phyloP scores from a whole-genome alignment of 2,797 vertebrate species.

The Urosaurus nigricauda region DNA sequence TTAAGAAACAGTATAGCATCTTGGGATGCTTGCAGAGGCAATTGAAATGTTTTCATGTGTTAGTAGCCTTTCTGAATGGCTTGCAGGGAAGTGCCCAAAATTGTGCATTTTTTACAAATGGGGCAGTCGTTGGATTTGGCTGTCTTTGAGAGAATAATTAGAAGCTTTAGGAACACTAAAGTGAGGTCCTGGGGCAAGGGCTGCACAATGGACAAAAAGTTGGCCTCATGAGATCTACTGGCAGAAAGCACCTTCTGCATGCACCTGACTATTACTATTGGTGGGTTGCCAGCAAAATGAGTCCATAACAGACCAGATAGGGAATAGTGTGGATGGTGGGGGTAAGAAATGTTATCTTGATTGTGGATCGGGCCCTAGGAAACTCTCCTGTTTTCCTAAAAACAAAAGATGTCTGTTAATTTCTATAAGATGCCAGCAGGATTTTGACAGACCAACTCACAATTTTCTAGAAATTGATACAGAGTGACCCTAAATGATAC shows the following conservation, averaged over 20 bases:
- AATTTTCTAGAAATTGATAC: slow-evolving; percentile 2
- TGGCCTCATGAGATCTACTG: neutral
- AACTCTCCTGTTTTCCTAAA: neutral
- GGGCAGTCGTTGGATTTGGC: no score
- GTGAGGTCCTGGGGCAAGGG: no score
- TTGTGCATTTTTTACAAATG: no score
- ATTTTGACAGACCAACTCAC: neutral
- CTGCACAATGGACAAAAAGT: neutral
- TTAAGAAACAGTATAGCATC: no score
- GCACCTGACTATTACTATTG: neutral
- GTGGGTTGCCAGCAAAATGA: neutral
- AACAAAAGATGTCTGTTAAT: neutral
- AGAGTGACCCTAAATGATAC: slow-evolving; percentile 1
- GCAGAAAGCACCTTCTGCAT: neutral
- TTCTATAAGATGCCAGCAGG: neutral
- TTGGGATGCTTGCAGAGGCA: no score
- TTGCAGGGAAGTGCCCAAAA: no score
- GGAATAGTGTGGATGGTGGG: neutral
- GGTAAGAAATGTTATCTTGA: neutral
- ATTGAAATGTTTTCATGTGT: no score
- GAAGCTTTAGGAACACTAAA: no score
- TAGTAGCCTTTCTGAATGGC: no score
- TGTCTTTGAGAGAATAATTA: no score
- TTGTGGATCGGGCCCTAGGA: neutral
- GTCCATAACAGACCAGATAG: neutral